These are phyloP conservation scores for Probosciger aterrimus DNA, from an alignment of 2,113 vertebrate species.

Conservation along the genomic window DNA sequence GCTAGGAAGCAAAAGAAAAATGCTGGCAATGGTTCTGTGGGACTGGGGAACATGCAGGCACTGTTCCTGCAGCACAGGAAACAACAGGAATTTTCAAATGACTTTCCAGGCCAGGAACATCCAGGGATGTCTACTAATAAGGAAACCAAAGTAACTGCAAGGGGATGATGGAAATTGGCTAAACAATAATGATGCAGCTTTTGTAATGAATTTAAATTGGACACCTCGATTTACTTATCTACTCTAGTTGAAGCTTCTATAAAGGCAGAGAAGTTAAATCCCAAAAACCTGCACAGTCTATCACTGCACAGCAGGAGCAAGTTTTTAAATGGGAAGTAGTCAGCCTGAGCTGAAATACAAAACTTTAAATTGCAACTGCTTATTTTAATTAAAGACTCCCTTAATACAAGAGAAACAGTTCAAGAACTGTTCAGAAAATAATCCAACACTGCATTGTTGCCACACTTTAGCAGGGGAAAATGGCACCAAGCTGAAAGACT, in stretches of 20 bases:
- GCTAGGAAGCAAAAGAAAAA: constrained; percentile 57
- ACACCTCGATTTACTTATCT: not conserved
- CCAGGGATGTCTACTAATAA: not conserved
- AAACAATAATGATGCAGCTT: not conserved
- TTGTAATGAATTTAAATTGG: not conserved
- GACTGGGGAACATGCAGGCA: constrained; percentile 5
- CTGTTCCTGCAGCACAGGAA: constrained; percentile 45
- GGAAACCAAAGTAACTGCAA: not conserved
- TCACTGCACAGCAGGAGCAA: not conserved
- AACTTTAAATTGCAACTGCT: not conserved
- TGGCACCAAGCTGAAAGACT: not conserved
- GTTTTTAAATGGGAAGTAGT: not conserved
- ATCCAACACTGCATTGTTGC: not conserved
- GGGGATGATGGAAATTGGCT: not conserved
- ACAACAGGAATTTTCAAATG: constrained; percentile 25
- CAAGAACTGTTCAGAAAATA: not conserved
- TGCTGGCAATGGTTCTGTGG: constrained; percentile 54
- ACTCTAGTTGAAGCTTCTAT: not conserved
- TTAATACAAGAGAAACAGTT: not conserved
- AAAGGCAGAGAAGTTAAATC: not conserved
- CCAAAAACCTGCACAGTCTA: not conserved
- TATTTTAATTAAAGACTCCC: not conserved
- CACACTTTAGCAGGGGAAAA: not conserved
- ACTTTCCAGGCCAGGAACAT: constrained; percentile 13
- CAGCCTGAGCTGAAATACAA: not conserved